Percentiles rank a stretch among this genome's conserved stretches.
phyloP scores from a whole-genome alignment of 2,113 vertebrate species.

The Muntiacus muntjak region DNA sequence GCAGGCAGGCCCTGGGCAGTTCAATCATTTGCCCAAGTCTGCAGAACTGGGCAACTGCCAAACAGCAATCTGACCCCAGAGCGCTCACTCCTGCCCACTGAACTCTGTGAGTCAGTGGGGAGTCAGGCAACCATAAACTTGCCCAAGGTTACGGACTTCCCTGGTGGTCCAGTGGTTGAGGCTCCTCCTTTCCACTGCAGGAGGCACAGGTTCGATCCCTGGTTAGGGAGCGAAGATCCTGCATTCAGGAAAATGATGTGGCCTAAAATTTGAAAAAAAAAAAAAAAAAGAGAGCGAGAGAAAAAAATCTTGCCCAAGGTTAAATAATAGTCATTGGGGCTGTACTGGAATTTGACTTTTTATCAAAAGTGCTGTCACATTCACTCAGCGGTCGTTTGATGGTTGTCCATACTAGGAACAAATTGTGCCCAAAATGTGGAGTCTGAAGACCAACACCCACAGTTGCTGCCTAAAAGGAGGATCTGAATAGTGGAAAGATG shows the following conservation, averaged over 20 bases:
- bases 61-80: not conserved
- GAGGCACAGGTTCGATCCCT: not conserved
- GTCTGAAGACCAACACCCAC: not conserved
- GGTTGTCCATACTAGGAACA: not conserved
- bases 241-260: not conserved
- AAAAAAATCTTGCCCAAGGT: not conserved
- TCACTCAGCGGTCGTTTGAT: not conserved
- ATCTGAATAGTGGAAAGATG: not conserved
- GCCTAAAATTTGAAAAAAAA: not conserved
- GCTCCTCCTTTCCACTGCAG: not conserved
- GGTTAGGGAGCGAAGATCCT: not conserved
- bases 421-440: not conserved
- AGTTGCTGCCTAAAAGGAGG: not conserved
- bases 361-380: not conserved
- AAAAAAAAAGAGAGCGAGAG: not conserved
- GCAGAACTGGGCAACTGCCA: not conserved
- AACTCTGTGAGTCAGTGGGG: not conserved
- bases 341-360: not conserved
- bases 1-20: not conserved
- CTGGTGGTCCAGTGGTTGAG: not conserved
- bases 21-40: not conserved
- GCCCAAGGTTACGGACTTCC: not conserved
- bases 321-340: not conserved
- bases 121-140: not conserved
- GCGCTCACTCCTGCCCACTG: not conserved